phyloP scores from a whole-genome alignment of 2,113 vertebrate genomes.

The Ariopsis seemanni region DNA sequence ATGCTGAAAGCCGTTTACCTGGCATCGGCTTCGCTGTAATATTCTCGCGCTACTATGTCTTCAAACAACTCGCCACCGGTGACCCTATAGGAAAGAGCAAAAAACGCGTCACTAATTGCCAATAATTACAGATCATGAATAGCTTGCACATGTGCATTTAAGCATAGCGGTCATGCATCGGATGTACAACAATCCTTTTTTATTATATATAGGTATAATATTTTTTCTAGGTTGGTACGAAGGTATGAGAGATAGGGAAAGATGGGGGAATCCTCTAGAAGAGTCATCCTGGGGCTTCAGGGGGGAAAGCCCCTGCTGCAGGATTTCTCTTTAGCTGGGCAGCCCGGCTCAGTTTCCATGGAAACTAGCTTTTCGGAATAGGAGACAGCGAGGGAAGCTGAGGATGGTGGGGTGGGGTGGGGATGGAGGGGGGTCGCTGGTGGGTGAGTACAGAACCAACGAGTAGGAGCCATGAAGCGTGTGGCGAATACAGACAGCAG shows the following conservation, averaged over 20 bases:
- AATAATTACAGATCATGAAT: neutral
- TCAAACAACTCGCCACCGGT: conserved; percentile 78
- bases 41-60: conserved; percentile 77
- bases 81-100: conserved; percentile 63
- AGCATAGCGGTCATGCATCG: neutral
- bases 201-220: neutral
- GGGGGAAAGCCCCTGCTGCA: conserved; percentile 75
- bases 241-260: neutral
- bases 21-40: conserved; percentile 79
- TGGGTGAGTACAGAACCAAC: conserved; percentile 13
- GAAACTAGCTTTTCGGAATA: conserved; percentile 69
- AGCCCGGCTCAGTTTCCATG: conserved; percentile 71
- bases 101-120: neutral
- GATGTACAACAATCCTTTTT: neutral
- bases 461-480: conserved; percentile 33
- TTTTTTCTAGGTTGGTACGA: neutral
- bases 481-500: conserved; percentile 32
- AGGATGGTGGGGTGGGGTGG: neutral
- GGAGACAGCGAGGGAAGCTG: neutral
- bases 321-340: conserved; percentile 65
- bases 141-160: neutral
- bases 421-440: neutral
- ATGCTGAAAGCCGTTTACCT: conserved; percentile 62
- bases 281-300: conserved; percentile 54
- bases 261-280: conserved; percentile 67